These are phyloP conservation scores for Pyrrhosoma nymphula DNA, from an alignment of 2,888 invertebrate species.

Conservation along the genomic window DNA sequence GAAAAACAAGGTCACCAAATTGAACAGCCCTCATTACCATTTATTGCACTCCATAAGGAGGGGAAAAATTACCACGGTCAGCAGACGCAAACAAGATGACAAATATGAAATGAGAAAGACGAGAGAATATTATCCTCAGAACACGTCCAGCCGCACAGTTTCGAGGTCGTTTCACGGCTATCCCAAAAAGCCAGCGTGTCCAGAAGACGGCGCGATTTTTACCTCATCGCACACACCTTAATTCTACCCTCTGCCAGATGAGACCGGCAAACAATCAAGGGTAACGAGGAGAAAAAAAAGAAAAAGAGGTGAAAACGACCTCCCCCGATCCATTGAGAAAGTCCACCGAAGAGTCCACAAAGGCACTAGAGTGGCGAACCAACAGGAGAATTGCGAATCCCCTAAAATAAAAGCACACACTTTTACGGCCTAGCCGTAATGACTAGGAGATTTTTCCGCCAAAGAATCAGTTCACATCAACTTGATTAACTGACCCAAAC, in stretches of 20 bases:
- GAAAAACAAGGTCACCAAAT: neutral
- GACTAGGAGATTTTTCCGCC: neutral
- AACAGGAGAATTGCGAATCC: neutral
- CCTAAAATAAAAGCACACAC: neutral
- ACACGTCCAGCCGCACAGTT: neutral
- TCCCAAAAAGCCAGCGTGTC: neutral
- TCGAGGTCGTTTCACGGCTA: neutral
- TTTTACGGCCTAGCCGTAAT: neutral
- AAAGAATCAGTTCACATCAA: neutral
- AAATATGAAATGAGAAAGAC: neutral
- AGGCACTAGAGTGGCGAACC: neutral
- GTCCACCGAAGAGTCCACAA: neutral
- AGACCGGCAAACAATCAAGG: constrained; percentile 11
- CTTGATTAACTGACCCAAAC: too few species aligned
- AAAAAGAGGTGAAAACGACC: neutral
- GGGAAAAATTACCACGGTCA: neutral
- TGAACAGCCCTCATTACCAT: neutral
- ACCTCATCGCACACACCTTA: neutral
- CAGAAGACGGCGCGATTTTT: neutral
- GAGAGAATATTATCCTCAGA: neutral
- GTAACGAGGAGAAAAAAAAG: neutral
- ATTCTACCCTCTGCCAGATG: neutral
- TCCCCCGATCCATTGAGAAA: neutral
- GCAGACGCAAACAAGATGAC: neutral
- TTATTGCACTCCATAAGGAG: neutral